A percentile compares a stretch with the other conserved stretches of the same genome.
Conservation (phyloP, 2,888 invertebrate genomes). For the Drosophila diplacantha region DNA sequence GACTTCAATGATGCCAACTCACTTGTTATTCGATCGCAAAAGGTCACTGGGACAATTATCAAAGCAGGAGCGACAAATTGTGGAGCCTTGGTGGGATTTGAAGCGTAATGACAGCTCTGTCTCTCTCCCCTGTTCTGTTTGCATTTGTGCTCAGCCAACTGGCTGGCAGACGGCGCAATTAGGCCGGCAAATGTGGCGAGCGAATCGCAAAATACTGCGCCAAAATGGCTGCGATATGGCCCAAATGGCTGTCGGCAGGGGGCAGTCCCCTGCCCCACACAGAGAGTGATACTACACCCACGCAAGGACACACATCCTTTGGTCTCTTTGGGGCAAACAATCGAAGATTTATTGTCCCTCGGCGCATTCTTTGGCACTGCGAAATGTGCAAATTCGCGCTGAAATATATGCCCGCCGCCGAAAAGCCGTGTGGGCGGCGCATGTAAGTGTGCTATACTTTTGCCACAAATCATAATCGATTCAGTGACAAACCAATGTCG, state of each 20-base stretch:
- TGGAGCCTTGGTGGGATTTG: conserved; percentile 12
- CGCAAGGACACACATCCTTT: conserved; percentile 21
- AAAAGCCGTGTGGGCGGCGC: conserved; percentile 36
- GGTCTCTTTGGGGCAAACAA: conserved; percentile 39
- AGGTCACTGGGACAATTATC: conserved; percentile 64
- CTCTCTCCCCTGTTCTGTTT: conserved; percentile 1
- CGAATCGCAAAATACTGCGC: conserved; percentile 8
- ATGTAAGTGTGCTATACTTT: conserved; percentile 49
- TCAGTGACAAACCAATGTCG: conserved; percentile 41
- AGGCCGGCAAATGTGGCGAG: conserved; percentile 59
- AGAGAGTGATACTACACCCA: background rate
- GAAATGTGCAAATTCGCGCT: conserved; percentile 38
- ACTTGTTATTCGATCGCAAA: conserved; percentile 50
- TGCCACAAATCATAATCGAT: conserved; percentile 60
- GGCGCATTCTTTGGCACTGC: conserved; percentile 36
- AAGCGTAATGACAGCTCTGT: conserved; percentile 24
- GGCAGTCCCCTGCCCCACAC: conserved; percentile 4
- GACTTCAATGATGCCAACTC: conserved; percentile 45
- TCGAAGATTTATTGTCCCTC: conserved; percentile 54
- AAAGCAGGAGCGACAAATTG: conserved; percentile 19
- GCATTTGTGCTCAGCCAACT: conserved; percentile 24
- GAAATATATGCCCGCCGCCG: conserved; percentile 13
- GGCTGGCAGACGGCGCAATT: conserved; percentile 59
- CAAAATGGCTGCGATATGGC: conserved; percentile 16
- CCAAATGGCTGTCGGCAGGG: conserved; percentile 22